phyloP scores from a whole-genome alignment of 2,113 vertebrate genomes.

The Crocuta crocuta region DNA sequence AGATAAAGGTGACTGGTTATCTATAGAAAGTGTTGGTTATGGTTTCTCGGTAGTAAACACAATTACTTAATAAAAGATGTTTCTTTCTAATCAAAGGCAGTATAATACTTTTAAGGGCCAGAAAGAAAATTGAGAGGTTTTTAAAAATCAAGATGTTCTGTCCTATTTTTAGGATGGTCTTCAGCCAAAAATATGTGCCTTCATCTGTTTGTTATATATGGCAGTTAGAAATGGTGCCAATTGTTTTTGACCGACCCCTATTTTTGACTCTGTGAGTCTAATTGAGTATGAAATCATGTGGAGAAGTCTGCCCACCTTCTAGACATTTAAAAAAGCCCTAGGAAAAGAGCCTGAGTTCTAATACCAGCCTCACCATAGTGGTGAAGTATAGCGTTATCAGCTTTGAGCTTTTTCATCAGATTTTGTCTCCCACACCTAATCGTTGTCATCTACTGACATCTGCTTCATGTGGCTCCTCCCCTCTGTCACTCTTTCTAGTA shows the following conservation, averaged over 20 bases:
- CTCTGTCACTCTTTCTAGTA: background rate
- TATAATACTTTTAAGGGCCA: slow-evolving; percentile 59
- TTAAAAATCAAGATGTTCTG: slow-evolving; percentile 71
- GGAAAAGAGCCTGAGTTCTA: background rate
- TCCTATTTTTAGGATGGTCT: slow-evolving; percentile 85
- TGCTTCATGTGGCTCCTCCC: background rate
- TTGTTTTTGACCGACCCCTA: slow-evolving; percentile 75
- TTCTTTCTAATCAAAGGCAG: slow-evolving; percentile 69
- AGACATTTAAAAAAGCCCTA: slow-evolving; percentile 70
- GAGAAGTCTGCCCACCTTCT: slow-evolving; percentile 74
- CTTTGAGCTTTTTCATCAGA: slow-evolving; percentile 22
- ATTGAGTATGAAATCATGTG: slow-evolving; percentile 68
- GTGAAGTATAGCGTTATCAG: background rate
- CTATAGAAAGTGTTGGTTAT: slow-evolving; percentile 25
- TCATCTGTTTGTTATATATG: slow-evolving; percentile 83
- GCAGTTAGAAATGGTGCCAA: slow-evolving; percentile 70
- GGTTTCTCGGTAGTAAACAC: slow-evolving; percentile 23
- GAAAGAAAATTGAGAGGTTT: slow-evolving; percentile 70
- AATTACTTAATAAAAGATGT: slow-evolving; percentile 53
- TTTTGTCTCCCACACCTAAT: background rate
- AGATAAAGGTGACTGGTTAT: slow-evolving; percentile 7
- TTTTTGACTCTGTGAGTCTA: slow-evolving; percentile 78
- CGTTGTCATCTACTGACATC: background rate
- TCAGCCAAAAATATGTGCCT: slow-evolving; percentile 81
- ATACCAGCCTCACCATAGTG: background rate